These are phyloP conservation scores for Xenentodon cancila DNA, from an alignment of 2,797 vertebrate species.

Conservation along the genomic window DNA sequence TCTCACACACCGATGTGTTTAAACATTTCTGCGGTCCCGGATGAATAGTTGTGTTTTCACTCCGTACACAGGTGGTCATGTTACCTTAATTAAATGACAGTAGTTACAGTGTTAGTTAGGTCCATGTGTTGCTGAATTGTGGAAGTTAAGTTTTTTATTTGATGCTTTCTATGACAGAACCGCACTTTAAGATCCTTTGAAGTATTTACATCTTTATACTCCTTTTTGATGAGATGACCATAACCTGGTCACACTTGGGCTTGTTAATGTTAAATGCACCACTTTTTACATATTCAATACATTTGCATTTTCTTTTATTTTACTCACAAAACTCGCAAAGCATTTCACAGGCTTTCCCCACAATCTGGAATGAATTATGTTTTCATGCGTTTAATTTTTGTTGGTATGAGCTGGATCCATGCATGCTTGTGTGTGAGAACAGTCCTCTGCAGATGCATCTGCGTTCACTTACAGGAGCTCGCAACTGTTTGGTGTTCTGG, in stretches of 20 bases:
- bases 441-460: constrained; percentile 50
- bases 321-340: neutral
- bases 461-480: constrained; percentile 63
- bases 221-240: constrained; percentile 22
- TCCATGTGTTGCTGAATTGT: too few species aligned
- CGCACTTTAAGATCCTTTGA: neutral
- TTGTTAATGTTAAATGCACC: neutral
- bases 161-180: too few species aligned
- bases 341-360: constrained; percentile 3
- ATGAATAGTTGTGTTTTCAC: constrained; percentile 5
- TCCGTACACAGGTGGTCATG: constrained; percentile 9
- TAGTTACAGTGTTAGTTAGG: neutral
- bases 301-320: neutral
- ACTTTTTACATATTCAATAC: too few species aligned
- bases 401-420: constrained; percentile 12
- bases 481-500: constrained; percentile 35
- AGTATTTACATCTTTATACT: constrained; percentile 2
- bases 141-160: too few species aligned
- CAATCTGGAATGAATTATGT: constrained; percentile 36
- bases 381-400: constrained; percentile 31
- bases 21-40: neutral
- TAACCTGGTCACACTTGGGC: constrained; percentile 24
- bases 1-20: too few species aligned
- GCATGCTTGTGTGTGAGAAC: constrained; percentile 27
- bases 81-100: constrained; percentile 5